A percentile compares a stretch with the other conserved stretches of the same genome.
These are phyloP conservation scores for Drosophila jambulina DNA, from an alignment of 1,140 invertebrate genomes.

Conservation along the genomic window DNA sequence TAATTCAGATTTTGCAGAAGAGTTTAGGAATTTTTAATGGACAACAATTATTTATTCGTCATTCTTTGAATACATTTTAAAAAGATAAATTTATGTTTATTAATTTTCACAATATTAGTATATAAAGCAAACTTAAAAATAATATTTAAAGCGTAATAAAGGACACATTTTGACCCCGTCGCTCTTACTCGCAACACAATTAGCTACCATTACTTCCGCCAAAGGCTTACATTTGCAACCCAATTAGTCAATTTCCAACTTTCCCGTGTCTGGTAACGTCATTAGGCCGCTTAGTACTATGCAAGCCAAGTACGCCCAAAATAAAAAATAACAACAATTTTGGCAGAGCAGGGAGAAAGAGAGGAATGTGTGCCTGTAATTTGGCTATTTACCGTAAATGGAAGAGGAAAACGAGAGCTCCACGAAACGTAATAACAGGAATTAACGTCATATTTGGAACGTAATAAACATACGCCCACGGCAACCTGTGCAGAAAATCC, in stretches of 20 bases:
- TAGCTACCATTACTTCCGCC: slow-evolving; percentile 10
- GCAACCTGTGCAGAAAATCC: slow-evolving; percentile 6
- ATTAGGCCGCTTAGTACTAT: slow-evolving; percentile 20
- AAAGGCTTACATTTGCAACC: neutral
- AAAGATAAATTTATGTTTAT: too few species aligned
- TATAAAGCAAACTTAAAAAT: too few species aligned
- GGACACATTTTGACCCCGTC: neutral
- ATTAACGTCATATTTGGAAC: slow-evolving; percentile 71
- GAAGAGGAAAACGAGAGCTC: slow-evolving; percentile 27
- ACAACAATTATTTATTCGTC: too few species aligned
- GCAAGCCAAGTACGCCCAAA: slow-evolving; percentile 49
- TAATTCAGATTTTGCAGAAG: too few species aligned
- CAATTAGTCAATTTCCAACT: neutral
- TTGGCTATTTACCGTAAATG: slow-evolving; percentile 49
- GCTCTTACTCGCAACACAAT: neutral
- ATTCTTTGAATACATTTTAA: too few species aligned
- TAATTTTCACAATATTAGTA: too few species aligned
- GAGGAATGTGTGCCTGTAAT: slow-evolving; percentile 27
- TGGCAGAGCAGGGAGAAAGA: neutral
- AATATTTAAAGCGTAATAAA: neutral
- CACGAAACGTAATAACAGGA: slow-evolving; percentile 55
- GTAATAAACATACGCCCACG: slow-evolving; percentile 55
- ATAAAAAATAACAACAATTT: slow-evolving; percentile 41
- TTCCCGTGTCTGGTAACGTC: slow-evolving; percentile 27
- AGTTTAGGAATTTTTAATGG: too few species aligned